These are phyloP conservation scores for Ametastegia equiseti DNA, from an alignment of 2,888 invertebrate genomes.

Conservation along the genomic window DNA sequence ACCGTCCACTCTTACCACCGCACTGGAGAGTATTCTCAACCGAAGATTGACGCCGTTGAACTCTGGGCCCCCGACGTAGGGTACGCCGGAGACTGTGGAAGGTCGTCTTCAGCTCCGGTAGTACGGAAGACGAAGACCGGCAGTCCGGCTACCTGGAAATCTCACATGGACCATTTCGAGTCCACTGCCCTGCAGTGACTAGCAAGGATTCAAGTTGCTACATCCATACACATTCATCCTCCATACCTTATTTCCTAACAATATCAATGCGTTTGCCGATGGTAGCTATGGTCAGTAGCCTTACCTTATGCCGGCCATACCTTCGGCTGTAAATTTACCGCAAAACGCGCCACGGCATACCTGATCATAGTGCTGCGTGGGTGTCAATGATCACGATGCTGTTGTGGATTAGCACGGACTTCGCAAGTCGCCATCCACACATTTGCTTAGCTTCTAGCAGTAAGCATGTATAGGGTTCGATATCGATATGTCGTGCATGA, in stretches of 20 bases:
- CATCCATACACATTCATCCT: background rate
- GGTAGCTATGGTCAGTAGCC: constrained; percentile 11
- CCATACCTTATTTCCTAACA: background rate
- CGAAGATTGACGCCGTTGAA: constrained; percentile 34
- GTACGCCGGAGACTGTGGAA: background rate
- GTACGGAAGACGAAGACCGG: background rate
- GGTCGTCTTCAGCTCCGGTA: constrained; percentile 2
- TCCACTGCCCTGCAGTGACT: background rate
- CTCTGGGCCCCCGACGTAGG: background rate
- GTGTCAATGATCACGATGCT: constrained; percentile 43
- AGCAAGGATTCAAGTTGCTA: background rate
- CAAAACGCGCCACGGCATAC: constrained; percentile 21
- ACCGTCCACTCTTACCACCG: background rate
- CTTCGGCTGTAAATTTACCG: constrained; percentile 41
- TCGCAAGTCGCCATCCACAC: constrained; percentile 12
- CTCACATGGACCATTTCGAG: background rate
- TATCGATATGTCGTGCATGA: too few species aligned
- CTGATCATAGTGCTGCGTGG: constrained; percentile 39
- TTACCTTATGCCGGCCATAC: constrained; percentile 1
- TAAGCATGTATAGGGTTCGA: too few species aligned
- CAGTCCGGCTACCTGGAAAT: background rate
- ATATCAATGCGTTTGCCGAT: background rate
- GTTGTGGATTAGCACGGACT: constrained; percentile 43
- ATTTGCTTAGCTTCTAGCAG: background rate
- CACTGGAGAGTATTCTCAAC: constrained; percentile 13